Conservation (phyloP, 2,797 vertebrate species). For the Eulemur rubriventer region DNA sequence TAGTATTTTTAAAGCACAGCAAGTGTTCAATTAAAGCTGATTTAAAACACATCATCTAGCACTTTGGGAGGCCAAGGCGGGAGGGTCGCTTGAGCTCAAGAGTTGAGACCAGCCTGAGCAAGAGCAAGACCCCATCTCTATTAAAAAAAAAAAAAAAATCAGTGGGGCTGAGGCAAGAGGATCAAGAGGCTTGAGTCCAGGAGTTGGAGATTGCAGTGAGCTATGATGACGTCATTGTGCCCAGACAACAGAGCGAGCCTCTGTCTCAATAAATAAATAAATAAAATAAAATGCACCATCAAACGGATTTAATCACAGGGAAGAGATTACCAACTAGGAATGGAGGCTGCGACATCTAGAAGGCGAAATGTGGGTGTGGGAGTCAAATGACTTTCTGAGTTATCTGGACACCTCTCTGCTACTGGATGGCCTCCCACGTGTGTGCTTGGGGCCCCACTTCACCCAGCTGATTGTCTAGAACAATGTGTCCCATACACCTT, state of each 20-base stretch:
- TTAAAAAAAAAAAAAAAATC: no score
- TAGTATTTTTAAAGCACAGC: slow-evolving; percentile 60
- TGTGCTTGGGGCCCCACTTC: neutral
- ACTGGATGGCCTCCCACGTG: neutral
- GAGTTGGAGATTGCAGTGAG: no score
- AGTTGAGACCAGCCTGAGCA: no score
- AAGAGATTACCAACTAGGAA: slow-evolving; percentile 47
- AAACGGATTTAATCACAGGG: slow-evolving; percentile 63
- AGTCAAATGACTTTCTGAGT: neutral
- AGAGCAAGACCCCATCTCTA: no score
- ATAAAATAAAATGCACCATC: slow-evolving; percentile 27
- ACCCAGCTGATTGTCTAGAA: neutral
- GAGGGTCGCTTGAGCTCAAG: no score
- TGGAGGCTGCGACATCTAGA: neutral
- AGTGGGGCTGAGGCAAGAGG: no score
- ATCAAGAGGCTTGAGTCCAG: no score
- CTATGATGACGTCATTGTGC: no score
- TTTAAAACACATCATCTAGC: slow-evolving; percentile 28
- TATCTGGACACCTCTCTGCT: neutral
- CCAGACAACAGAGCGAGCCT: no score
- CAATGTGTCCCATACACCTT: neutral
- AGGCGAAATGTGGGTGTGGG: neutral
- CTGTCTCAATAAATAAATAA: no score
- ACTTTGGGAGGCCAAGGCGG: no score
- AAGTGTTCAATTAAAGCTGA: slow-evolving; percentile 66